phyloP scores from a whole-genome alignment of 2,113 vertebrate species.

The Gracilinanus agilis region DNA sequence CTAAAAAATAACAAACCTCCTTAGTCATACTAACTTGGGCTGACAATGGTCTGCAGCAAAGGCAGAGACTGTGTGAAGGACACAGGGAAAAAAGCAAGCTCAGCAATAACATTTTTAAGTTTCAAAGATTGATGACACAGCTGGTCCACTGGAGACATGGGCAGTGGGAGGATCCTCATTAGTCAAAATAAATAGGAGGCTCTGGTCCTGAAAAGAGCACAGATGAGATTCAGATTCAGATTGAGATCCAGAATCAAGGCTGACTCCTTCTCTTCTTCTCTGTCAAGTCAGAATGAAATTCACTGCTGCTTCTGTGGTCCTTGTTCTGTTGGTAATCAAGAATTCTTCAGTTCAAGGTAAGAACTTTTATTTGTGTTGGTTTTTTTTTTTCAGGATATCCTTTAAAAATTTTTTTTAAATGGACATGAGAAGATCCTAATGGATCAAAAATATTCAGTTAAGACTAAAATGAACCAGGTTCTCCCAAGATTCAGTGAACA shows the following conservation, averaged over 20 bases:
- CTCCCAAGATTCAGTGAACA: neutral
- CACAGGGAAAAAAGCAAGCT: constrained; percentile 63
- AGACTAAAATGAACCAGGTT: neutral
- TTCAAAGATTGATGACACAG: constrained; percentile 68
- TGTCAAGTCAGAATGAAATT: constrained; percentile 68
- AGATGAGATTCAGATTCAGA: constrained; percentile 47
- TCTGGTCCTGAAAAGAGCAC: constrained; percentile 37
- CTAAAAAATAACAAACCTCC: neutral
- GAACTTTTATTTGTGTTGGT: constrained; percentile 20
- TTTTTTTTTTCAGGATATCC: neutral
- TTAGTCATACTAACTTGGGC: neutral
- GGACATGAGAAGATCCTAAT: neutral
- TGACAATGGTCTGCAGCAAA: constrained; percentile 44
- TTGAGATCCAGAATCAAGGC: neutral
- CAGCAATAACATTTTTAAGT: constrained; percentile 73
- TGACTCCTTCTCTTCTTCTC: constrained; percentile 61
- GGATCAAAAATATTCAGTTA: neutral
- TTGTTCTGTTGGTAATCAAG: constrained; percentile 53
- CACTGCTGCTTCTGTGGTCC: constrained; percentile 38
- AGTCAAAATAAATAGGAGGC: constrained; percentile 71
- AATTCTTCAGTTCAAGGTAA: constrained; percentile 65
- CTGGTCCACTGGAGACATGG: constrained; percentile 63
- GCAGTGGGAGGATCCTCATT: constrained; percentile 69
- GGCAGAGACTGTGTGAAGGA: constrained; percentile 54
- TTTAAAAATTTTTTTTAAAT: constrained; percentile 28